These are phyloP conservation scores for Cylloceria caligata DNA, from an alignment of 2,888 invertebrate species.

Conservation along the genomic window DNA sequence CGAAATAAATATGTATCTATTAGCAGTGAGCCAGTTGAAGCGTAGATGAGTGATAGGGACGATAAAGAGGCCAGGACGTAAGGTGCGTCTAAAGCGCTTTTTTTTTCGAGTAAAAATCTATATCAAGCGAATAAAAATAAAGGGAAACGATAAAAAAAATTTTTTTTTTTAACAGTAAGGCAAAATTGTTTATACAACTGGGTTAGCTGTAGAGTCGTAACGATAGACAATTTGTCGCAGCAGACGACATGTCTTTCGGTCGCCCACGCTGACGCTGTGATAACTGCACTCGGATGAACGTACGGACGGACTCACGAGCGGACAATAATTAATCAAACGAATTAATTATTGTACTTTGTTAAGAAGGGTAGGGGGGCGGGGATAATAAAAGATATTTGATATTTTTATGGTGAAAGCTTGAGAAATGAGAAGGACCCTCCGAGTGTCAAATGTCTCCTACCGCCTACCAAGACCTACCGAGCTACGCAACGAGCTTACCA, in stretches of 20 bases:
- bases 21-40: slow-evolving; percentile 37
- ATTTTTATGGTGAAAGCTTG: slow-evolving; percentile 9
- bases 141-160: slow-evolving; percentile 16
- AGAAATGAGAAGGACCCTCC: slow-evolving; percentile 74
- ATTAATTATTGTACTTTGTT: slow-evolving; percentile 46
- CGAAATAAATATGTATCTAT: not conserved
- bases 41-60: slow-evolving; percentile 30
- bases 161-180: not conserved
- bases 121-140: slow-evolving; percentile 27
- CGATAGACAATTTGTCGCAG: slow-evolving; percentile 41
- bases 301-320: slow-evolving; percentile 25
- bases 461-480: slow-evolving; percentile 84
- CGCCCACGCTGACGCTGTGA: slow-evolving; percentile 56
- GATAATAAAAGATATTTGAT: slow-evolving; percentile 26
- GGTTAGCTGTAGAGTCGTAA: slow-evolving; percentile 36
- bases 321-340: slow-evolving; percentile 39
- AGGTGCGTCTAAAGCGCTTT: slow-evolving; percentile 12
- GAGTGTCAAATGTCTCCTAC: slow-evolving; percentile 84
- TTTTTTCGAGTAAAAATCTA: slow-evolving; percentile 4
- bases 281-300: slow-evolving; percentile 61
- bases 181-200: slow-evolving; percentile 51
- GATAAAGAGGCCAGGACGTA: slow-evolving; percentile 1
- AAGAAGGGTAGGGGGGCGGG: not conserved
- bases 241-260: not conserved
- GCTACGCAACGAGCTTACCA: slow-evolving; percentile 85